Evolutionary conservation across 1,140 invertebrate species (phyloP), one percentile per base, ranked within the genome.

Genomic region (Drosophila bocqueti): DNA sequence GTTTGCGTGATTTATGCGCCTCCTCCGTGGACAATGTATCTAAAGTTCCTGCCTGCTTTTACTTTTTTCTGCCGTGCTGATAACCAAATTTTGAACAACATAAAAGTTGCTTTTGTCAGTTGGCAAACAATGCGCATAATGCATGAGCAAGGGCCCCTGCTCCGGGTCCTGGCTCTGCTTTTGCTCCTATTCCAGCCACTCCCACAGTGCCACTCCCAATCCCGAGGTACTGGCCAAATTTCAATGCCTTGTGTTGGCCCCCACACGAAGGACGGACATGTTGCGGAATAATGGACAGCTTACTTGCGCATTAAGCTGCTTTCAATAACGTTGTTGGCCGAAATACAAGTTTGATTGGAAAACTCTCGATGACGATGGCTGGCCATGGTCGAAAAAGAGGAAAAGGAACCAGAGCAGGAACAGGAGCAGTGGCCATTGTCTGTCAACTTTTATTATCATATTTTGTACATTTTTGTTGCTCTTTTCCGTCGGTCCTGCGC

Each of bases 281-380:
- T 76, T 79, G 54, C 55, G 79, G 84, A 84, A 89, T 89, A 89
- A 89, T 90, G 84, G 84, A 89, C 81, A 89, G 84, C 85, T 89
- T 89, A 89, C 82, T 90, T 89, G 77, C 69, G 84, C 81, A 89
- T 89, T 89, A 89, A 90, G 84, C 84, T 81, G 62, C 84, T 90
- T 84, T 89, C 84, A 89, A 89, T 89, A 89, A 84, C 74, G 69
- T 69, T 76, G 77, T 73, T 76, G 81, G 73, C 69, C 74, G 54
- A 81, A 83, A 68, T 83, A 89, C 85, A 89, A 90, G 80, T 90
- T 89, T 89, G 84, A 89, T 89, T 89, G 81, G 81, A 89, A 89
- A 89, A 89, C 83, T 82, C 82, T 61, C 71, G 64, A 69, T 69
- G 46, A 21, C 61, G 42, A 47, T 47, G 63, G 62, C 36, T 43